Base-by-base conservation (phyloP, 2,888 invertebrate species). In the Mythimna albipuncta region DNA sequence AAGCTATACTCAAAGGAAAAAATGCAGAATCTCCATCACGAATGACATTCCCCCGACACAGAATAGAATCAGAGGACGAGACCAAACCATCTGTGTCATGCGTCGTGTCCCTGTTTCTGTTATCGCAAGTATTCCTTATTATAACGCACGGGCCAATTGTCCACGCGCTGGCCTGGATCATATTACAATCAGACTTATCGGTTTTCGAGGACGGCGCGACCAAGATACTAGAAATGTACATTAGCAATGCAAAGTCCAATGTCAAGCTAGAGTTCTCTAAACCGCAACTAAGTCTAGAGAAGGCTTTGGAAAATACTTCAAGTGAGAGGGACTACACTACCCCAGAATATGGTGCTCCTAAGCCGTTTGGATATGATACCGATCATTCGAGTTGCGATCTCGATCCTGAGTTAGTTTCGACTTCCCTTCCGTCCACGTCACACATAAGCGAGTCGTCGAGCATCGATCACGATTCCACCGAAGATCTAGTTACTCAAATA, bases 81-180 rank as follows among this genome's bases (percentile, higher is more conserved):
- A 90, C 91, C 10, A 97, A 97, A 92, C 97, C 97, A 6, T 97
- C 98, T 78, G 98, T 99, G 0, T 99, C 99, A 75, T 98, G 98
- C 77, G 98, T 99, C 13, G 99, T 99, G 6, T 97, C 99, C 0
- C 95, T 99, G 77, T 99, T 99, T 95, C 96, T 99, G 72, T 95
- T 99, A 77, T 99, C 99, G 2, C 98, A 99, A 97, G 99, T 99
- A 63, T 99, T 99, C 95, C 96, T 99, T 72, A 99, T 99, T 82
- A 97, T 99, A 81, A 98, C 98, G 5, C 99, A 99, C 92, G 97
- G 98, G 2, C 99, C 99, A 0, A 97, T 99, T 84, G 99, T 99
- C 6, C 98, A 98, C 88, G 98, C 98, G 9, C 94, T 99, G 82
- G 99, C 99, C 57, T 98, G 99, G 97, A 98, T 99, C 72, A 98